Conservation (phyloP, 2,797 vertebrate genomes). For the Chromis chromis region DNA sequence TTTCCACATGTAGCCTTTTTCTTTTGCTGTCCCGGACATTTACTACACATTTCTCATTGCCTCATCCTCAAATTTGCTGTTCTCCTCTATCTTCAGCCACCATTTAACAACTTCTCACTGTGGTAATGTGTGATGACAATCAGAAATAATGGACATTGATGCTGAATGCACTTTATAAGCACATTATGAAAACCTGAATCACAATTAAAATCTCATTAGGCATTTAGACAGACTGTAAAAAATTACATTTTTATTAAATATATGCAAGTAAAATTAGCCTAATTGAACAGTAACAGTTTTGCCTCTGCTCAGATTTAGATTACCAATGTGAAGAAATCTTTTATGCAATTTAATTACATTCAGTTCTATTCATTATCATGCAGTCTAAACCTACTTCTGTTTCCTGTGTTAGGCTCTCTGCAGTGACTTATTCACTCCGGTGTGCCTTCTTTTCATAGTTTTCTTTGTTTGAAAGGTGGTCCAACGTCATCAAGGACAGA, state of each 20-base stretch:
- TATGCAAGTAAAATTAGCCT: not conserved
- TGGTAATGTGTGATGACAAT: not conserved
- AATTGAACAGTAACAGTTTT: constrained; percentile 11
- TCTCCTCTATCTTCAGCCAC: not conserved
- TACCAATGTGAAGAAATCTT: constrained; percentile 12
- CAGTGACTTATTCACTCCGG: not conserved
- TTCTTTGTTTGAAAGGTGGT: constrained; percentile 19
- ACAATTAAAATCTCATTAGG: not conserved
- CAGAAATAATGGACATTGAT: not conserved
- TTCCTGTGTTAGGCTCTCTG: not conserved
- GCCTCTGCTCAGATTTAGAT: not conserved
- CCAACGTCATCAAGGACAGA: constrained; percentile 40
- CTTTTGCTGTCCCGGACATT: not conserved
- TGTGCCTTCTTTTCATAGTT: not conserved
- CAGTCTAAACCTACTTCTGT: not conserved
- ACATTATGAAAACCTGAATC: constrained; percentile 1
- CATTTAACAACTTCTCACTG: not conserved
- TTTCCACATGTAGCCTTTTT: not conserved
- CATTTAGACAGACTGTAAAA: not conserved
- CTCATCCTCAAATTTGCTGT: not conserved
- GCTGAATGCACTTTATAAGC: not conserved
- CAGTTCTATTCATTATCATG: not conserved
- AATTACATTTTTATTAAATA: not conserved
- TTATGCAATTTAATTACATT: constrained; percentile 22
- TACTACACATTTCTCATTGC: not conserved